Base-by-base conservation (phyloP, 1,140 invertebrate genomes). In the Drosophila elegans region DNA sequence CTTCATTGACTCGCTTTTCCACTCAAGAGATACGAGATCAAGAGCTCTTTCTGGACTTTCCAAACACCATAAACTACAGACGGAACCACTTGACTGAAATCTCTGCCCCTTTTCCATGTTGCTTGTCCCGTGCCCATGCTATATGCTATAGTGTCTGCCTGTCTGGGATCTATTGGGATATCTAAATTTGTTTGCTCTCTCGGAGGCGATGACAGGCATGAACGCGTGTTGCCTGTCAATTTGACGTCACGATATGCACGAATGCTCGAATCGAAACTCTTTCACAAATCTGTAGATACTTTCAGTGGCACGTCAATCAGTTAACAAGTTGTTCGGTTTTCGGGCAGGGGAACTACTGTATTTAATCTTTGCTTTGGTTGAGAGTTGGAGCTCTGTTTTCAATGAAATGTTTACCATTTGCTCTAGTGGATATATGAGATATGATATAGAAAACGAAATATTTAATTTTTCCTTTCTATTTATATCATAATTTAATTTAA, bases 211-310 rank as follows among this genome's bases (percentile, higher is more conserved):
- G 81, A 85, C 81, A 85, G 77, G 38, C 34, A 10, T 11, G 36
- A 64, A 46, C 85, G 81, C 84, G 80, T 90, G 86, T 85, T 73
- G 78, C 66, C 78, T 85, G 86, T 90, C 86, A 90, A 85, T 89
- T 85, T 79, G 44, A 74, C 56, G 83, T 84, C 83, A 79, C 72
- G 78, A 73, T 68, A 72, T 68, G 60, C 72, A 71, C 39, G 39
- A 32, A 32, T 32, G 52, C 61, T 72, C 63, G 54, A 75, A 81
- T 63, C 60, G 54, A 75, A 82, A 83, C 80, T 83, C 80, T 79
- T 79, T 83, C 48, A 64, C 74, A 74, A 53, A 63, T 44, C 39
- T 44, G 44, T 42, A 68, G 66, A 25, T 45, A 38, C 42, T 27
- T 46, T 44, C 64, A 13, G 49, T 21, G 44, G 39, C 29, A 29